A percentile compares a stretch with the other conserved stretches of the same genome.
phyloP scores from a whole-genome alignment of 1,140 invertebrate genomes.

The Centruroides sculpturatus region DNA sequence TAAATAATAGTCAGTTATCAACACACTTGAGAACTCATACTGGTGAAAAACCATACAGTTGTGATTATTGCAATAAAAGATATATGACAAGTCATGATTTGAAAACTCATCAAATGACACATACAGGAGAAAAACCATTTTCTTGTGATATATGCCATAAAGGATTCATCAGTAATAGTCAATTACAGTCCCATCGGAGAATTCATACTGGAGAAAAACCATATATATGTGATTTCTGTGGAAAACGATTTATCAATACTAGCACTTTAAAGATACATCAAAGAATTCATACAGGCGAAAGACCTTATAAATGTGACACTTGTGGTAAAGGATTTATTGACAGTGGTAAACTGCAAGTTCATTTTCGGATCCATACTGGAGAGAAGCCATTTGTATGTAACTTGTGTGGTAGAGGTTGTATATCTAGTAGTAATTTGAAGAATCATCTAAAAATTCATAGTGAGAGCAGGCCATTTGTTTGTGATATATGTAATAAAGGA shows the following conservation, averaged over 20 bases:
- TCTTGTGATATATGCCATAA: not conserved
- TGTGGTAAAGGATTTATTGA: not conserved
- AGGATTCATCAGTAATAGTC: not conserved
- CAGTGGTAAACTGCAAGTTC: not conserved
- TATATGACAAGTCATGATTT: not conserved
- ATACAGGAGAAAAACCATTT: slow-evolving; percentile 21
- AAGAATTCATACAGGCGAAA: not conserved
- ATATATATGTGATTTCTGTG: not conserved
- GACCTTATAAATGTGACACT: not conserved
- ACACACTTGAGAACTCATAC: slow-evolving; percentile 71
- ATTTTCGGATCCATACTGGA: not conserved
- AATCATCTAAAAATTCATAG: not conserved
- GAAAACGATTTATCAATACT: not conserved
- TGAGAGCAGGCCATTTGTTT: not conserved
- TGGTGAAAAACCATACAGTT: slow-evolving; percentile 72
- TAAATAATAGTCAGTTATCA: slow-evolving; percentile 20
- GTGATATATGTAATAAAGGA: not conserved
- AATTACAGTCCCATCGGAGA: not conserved
- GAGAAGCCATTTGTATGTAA: not conserved
- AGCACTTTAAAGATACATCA: not conserved
- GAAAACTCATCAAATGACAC: not conserved
- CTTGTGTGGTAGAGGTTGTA: not conserved
- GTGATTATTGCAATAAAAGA: slow-evolving; percentile 60
- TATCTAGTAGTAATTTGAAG: not conserved
- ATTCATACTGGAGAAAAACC: slow-evolving; percentile 23